A percentile compares a stretch with the other conserved stretches of the same genome.
phyloP scores from a whole-genome alignment of 2,888 invertebrate genomes.

The Abscondita cerata region DNA sequence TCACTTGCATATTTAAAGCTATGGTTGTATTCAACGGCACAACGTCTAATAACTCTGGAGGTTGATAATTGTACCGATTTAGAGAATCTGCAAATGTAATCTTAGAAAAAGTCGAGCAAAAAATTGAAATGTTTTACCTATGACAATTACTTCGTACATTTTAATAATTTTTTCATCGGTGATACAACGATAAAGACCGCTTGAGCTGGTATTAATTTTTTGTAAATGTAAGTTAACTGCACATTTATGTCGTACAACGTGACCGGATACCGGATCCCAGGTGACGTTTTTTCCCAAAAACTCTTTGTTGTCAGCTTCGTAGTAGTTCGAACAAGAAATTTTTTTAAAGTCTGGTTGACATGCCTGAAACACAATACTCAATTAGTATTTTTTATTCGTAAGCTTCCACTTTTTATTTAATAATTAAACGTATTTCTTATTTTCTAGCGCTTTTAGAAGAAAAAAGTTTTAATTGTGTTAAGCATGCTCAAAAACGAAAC shows the following conservation, averaged over 20 bases:
- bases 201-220: constrained; percentile 44
- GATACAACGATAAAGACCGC: constrained; percentile 51
- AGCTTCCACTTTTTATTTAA: too few relatives aligned
- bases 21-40: constrained; percentile 49
- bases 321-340: constrained; percentile 39
- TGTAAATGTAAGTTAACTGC: constrained; percentile 43
- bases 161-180: constrained; percentile 45
- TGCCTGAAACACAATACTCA: constrained; percentile 34
- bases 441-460: too few relatives aligned
- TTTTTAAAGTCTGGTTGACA: constrained; percentile 45
- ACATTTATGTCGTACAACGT: constrained; percentile 35
- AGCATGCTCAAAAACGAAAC: too few relatives aligned
- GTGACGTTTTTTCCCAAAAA: constrained; percentile 17
- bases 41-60: constrained; percentile 48
- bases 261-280: constrained; percentile 24
- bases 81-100: constrained; percentile 40
- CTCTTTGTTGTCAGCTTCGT: constrained; percentile 20
- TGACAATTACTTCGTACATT: constrained; percentile 48
- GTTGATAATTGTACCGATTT: constrained; percentile 41
- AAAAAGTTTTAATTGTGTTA: too few relatives aligned
- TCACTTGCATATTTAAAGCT: constrained; percentile 48
- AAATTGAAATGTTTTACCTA: constrained; percentile 26
- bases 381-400: too few relatives aligned
- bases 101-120: background rate
- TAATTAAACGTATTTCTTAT: too few relatives aligned